Conservation (phyloP, 2,888 invertebrate species). For the Clivina fossor region DNA sequence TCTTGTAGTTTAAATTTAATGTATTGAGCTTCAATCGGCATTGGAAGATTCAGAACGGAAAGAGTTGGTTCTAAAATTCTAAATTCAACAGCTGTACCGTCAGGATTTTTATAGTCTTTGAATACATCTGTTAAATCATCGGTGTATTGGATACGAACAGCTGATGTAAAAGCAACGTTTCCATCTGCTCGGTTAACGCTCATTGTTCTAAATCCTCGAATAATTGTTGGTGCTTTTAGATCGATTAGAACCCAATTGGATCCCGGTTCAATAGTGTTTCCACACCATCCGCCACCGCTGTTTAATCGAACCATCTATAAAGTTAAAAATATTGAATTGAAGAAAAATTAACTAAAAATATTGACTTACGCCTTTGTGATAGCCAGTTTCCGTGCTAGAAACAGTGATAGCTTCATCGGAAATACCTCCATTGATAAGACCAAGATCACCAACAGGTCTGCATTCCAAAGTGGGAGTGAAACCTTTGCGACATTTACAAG, state of each 20-base stretch:
- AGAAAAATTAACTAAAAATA: neutral
- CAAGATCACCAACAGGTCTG: conserved; percentile 86
- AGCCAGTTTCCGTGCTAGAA: conserved; percentile 80
- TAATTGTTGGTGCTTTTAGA: conserved; percentile 82
- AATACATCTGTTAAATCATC: conserved; percentile 87
- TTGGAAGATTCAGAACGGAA: conserved; percentile 86
- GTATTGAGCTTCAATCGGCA: conserved; percentile 88
- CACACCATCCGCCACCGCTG: conserved; percentile 87
- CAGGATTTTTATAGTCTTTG: conserved; percentile 89
- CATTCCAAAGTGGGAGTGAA: conserved; percentile 86
- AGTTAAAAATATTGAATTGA: conserved; percentile 34
- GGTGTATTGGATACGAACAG: conserved; percentile 84
- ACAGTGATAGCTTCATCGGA: conserved; percentile 87
- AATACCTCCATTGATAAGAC: conserved; percentile 83
- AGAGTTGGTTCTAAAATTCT: conserved; percentile 85
- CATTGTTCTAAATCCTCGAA: conserved; percentile 89
- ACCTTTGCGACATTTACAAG: conserved; percentile 82
- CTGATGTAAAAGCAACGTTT: conserved; percentile 85
- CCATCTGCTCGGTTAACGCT: conserved; percentile 82
- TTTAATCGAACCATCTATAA: conserved; percentile 79
- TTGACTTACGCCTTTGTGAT: conserved; percentile 71
- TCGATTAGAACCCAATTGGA: conserved; percentile 88
- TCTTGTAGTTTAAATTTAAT: conserved; percentile 85
- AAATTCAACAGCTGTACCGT: conserved; percentile 91
- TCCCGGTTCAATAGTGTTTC: conserved; percentile 80